phyloP scores from a whole-genome alignment of 1,140 invertebrate genomes.

The Platyura marginata region DNA sequence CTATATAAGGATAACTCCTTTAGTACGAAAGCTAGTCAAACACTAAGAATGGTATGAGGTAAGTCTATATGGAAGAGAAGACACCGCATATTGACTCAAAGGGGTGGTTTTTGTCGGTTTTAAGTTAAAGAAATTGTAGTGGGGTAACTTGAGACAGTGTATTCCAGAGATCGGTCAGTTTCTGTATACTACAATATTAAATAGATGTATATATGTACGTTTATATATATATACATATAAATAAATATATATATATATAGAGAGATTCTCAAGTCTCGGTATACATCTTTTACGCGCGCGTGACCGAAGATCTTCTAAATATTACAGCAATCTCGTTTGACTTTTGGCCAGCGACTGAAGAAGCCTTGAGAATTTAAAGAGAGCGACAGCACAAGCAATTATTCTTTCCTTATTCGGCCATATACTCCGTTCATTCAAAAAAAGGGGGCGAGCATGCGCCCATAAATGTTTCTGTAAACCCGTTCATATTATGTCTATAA shows the following conservation, averaged over 20 bases:
- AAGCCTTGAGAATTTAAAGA: conserved; percentile 3
- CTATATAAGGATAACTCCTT: conserved; percentile 4
- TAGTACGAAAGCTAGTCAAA: conserved; percentile 1
- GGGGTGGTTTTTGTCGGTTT: conserved; percentile 1
- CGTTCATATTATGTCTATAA: not conserved
- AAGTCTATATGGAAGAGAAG: conserved; percentile 1
- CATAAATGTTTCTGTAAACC: not conserved
- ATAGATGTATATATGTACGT: not conserved
- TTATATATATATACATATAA: not conserved
- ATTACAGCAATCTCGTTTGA: conserved; percentile 3
- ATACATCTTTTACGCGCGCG: conserved; percentile 4
- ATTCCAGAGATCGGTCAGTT: conserved; percentile 2
- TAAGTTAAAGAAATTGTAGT: conserved; percentile 4
- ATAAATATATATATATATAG: not conserved
- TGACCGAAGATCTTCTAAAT: conserved; percentile 5
- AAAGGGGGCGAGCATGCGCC: not conserved
- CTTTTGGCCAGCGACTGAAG: conserved; percentile 5
- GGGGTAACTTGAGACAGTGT: conserved; percentile 5
- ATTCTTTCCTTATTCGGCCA: conserved; percentile 2
- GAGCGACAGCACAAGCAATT: conserved; percentile 1
- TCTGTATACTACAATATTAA: not conserved
- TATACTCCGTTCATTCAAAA: not conserved
- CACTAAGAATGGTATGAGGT: conserved; percentile 2
- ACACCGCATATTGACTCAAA: conserved; percentile 1
- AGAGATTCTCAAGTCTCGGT: not conserved